A percentile compares a stretch with the other conserved stretches of the same genome.
Evolutionary conservation across 2,888 invertebrate genomes (phyloP).

Genomic region (Campaea margaritaria): DNA sequence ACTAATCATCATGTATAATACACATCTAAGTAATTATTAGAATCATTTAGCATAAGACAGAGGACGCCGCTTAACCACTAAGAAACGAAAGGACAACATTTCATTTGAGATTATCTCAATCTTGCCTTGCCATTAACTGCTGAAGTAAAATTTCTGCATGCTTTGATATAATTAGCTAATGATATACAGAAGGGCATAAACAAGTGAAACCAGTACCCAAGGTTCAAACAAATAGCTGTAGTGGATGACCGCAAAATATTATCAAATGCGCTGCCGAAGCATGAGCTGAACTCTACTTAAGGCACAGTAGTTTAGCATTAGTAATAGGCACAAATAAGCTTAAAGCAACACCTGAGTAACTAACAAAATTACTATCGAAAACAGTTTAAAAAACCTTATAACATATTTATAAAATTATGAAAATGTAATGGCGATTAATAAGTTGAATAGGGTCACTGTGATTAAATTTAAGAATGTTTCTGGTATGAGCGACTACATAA

Average conservation of each 20-base stretch:
- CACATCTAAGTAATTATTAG: slow-evolving; percentile 12
- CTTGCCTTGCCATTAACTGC: slow-evolving; percentile 14
- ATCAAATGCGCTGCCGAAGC: too few relatives aligned
- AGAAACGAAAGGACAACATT: slow-evolving; percentile 13
- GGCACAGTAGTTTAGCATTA: too few relatives aligned
- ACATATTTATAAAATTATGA: too few relatives aligned
- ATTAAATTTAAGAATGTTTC: too few relatives aligned
- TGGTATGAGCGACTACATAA: too few relatives aligned
- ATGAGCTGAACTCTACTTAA: too few relatives aligned
- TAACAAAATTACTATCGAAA: too few relatives aligned
- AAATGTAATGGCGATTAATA: too few relatives aligned
- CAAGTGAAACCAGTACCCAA: slow-evolving; percentile 5
- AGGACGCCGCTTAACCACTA: slow-evolving; percentile 7
- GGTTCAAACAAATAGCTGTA: background rate
- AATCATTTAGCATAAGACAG: slow-evolving; percentile 17
- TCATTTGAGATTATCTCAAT: slow-evolving; percentile 28
- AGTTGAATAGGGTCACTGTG: too few relatives aligned
- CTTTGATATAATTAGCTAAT: slow-evolving; percentile 31
- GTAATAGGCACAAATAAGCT: too few relatives aligned
- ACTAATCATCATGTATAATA: background rate
- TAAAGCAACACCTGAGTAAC: too few relatives aligned
- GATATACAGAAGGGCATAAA: slow-evolving; percentile 9
- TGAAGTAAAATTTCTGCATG: slow-evolving; percentile 21
- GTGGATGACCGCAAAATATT: background rate
- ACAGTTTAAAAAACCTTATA: too few relatives aligned